phyloP scores from a whole-genome alignment of 2,888 invertebrate genomes.

The Clusia tigrina region DNA sequence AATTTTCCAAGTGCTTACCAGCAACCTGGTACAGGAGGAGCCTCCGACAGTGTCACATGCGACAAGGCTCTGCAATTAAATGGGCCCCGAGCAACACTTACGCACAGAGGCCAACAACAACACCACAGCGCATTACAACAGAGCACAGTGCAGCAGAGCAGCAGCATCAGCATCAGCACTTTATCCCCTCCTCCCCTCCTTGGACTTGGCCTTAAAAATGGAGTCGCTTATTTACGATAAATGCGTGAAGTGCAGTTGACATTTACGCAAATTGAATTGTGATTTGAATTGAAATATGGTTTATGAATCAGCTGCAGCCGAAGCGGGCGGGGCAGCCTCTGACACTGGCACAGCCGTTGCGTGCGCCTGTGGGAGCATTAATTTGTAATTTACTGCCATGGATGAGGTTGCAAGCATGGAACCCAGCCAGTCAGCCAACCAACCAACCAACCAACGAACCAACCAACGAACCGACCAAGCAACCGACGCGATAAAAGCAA shows the following conservation, averaged over 20 bases:
- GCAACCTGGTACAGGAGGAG: no score
- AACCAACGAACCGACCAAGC: neutral
- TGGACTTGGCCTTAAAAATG: neutral
- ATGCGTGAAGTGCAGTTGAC: constrained; percentile 30
- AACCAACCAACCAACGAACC: neutral
- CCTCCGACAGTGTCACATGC: no score
- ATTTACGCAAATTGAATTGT: constrained; percentile 26
- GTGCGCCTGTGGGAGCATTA: no score
- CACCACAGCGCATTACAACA: no score
- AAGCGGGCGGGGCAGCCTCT: no score
- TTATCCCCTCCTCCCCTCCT: neutral
- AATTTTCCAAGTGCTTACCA: neutral
- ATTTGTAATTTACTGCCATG: no score
- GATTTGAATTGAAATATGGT: constrained; percentile 19
- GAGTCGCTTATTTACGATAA: constrained; percentile 19
- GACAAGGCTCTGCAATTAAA: no score
- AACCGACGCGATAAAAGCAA: neutral
- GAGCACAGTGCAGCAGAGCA: neutral
- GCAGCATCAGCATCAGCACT: neutral
- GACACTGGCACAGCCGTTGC: no score
- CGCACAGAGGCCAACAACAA: no score
- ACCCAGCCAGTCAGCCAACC: no score
- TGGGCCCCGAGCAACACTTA: no score
- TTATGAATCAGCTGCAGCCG: neutral
- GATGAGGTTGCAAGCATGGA: no score